Evolutionary conservation across 2,797 vertebrate species (phyloP), one percentile per base, ranked within the genome.

Genomic region (Etheostoma perlongum): DNA sequence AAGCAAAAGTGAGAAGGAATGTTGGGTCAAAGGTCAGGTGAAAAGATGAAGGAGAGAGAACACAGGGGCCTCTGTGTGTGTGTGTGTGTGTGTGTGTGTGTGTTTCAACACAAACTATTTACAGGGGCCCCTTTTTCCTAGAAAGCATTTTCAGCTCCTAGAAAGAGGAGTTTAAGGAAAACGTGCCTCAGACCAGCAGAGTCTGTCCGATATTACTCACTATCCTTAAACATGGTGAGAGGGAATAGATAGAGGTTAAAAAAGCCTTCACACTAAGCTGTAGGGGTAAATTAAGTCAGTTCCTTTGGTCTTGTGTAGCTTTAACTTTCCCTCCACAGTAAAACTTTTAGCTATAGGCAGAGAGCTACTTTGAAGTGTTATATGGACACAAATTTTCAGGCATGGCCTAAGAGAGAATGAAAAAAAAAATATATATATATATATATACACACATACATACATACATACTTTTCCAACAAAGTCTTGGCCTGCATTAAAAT

Each of bases 401-500:
- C 21, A 12, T 53, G 7, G 1, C 12, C 12, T 18, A 33, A 33
- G 30, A 30, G 30, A 30, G 30, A n/a, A n/a, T n/a, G n/a, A n/a
- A n/a, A n/a, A n/a, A n/a, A n/a, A n/a, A n/a, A n/a, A n/a, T 25
- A 4, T 25, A 25, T 25, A 4, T 25, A 25, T 25, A 4, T 9
- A 8, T 9, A 10, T 2, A 40, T 2, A 8, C 8, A 8, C 36
- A 40, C 7, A 71, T 27, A 27, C 27, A 27, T 27, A 27, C 4
- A 27, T 27, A 27, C 27, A 27, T 25, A 10, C 48, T 72, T 14
- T 54, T 42, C 10, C 53, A 33, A 21, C 71, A 66, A 74, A 67
- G 71, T 60, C 40, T 23, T 54, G 78, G 84, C 78, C 77, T 47
- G 65, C 40, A n/a, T 65, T 15, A 64, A 80, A 82, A 87, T 91